Conservation (phyloP, 2,797 vertebrate genomes). For the Cheirogaleus major region DNA sequence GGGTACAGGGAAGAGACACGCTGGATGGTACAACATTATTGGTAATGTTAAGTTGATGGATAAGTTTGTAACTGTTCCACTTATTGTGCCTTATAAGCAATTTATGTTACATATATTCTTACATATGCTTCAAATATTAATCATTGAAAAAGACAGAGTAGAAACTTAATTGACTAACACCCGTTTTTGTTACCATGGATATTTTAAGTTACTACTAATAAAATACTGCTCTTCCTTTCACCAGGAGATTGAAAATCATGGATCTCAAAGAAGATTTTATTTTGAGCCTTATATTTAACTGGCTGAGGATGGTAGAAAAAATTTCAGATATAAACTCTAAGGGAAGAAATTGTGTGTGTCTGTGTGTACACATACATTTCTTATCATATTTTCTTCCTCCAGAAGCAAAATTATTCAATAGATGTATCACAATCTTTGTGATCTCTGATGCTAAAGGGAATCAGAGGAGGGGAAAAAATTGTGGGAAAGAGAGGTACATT, state of each 20-base stretch:
- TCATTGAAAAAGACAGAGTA: background rate
- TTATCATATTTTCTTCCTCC: background rate
- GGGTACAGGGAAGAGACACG: background rate
- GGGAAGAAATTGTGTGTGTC: background rate
- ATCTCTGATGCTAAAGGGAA: background rate
- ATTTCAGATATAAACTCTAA: background rate
- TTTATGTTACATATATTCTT: background rate
- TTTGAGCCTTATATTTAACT: constrained; percentile 19
- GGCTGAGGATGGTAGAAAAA: background rate
- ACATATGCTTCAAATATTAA: background rate
- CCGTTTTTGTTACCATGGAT: background rate
- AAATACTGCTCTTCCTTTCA: background rate
- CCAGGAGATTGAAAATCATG: background rate
- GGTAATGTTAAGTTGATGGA: background rate
- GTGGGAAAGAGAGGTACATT: background rate
- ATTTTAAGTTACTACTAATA: background rate
- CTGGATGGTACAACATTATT: background rate
- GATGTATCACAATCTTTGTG: background rate
- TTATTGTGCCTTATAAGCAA: background rate
- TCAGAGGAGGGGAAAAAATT: background rate
- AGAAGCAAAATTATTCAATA: constrained; percentile 29
- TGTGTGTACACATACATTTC: background rate
- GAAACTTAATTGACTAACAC: background rate
- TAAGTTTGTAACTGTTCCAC: background rate
- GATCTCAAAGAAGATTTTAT: constrained; percentile 25